Conservation (phyloP, 2,113 vertebrate genomes). For the Chelonoidis abingdonii region DNA sequence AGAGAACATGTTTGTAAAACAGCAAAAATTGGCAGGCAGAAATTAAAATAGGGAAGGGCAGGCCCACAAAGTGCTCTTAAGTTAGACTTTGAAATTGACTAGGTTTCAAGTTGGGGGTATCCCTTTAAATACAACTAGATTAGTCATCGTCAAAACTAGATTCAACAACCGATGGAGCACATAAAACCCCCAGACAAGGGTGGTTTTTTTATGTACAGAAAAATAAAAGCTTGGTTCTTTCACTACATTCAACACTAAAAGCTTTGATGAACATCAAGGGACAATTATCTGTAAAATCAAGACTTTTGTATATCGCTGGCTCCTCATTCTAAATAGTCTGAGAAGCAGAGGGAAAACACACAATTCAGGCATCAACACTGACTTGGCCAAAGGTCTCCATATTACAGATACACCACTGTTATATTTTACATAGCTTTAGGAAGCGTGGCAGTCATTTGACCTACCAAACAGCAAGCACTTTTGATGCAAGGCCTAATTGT, state of each 20-base stretch:
- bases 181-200: slow-evolving; percentile 12
- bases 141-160: neutral
- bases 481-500: slow-evolving; percentile 75
- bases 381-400: slow-evolving; percentile 56
- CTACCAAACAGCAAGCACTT: slow-evolving; percentile 74
- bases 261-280: slow-evolving; percentile 66
- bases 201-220: neutral
- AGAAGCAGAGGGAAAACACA: slow-evolving; percentile 61
- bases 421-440: slow-evolving; percentile 64
- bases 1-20: neutral
- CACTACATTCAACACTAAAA: slow-evolving; percentile 43
- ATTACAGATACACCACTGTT: slow-evolving; percentile 73
- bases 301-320: slow-evolving; percentile 67
- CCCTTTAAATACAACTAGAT: neutral
- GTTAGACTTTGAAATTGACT: neutral
- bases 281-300: slow-evolving; percentile 72
- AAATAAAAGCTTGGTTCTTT: neutral
- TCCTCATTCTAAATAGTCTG: slow-evolving; percentile 68
- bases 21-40: neutral
- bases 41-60: neutral
- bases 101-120: neutral
- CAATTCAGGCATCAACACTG: slow-evolving; percentile 53
- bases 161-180: slow-evolving; percentile 30
- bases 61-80: neutral
- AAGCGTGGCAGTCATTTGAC: slow-evolving; percentile 79